Evolutionary conservation across 1,140 invertebrate species (phyloP), one percentile per base, ranked within the genome.

Genomic region (Tyrophagus putrescentiae): DNA sequence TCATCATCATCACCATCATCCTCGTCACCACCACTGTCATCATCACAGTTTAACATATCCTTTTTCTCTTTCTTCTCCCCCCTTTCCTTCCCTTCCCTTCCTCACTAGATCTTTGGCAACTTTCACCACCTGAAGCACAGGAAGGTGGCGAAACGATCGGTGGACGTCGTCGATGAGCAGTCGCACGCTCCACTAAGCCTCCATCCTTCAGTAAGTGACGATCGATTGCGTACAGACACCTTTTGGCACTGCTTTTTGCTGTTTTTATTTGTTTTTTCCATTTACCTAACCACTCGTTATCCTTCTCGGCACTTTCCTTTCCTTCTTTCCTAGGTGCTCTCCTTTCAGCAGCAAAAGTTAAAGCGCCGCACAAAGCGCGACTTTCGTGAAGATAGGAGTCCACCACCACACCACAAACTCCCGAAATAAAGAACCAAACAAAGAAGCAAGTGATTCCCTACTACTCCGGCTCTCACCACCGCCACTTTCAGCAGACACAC

Each of bases 331-430:
- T 18, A 58, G 63, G 62, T 64, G 25, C 23, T 28, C 16, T 57
- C 52, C 16, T 4, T 64, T n/a, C 25, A 91, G 68, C 91, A 95
- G 68, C 91, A 96, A 70, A 80, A 84, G 57, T 86, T 91, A 68
- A 89, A 83, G 72, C 79, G 78, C 45, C 78, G 92, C 27, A 78
- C 80, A 33, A 96, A 96, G 75, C 77, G 92, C 25, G 87, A 93
- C 74, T 88, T 82, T 67, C 67, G 74, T n/a, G 11, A n/a, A 56
- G 16, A n/a, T 39, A 44, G 4, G 23, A 42, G 11, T 27, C n/a
- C n/a, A n/a, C n/a, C n/a, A n/a, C n/a, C n/a, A n/a, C n/a, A n/a
- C n/a, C 44, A 3, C 27, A 29, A n/a, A 6, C 48, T n/a, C 29
- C 7, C 21, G 34, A 25, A 23, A 7, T 11, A 53, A 4, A 21